A percentile compares a stretch with the other conserved stretches of the same genome.
Conservation (phyloP, 2,797 vertebrate genomes). For the Macroramphosus scolopax region DNA sequence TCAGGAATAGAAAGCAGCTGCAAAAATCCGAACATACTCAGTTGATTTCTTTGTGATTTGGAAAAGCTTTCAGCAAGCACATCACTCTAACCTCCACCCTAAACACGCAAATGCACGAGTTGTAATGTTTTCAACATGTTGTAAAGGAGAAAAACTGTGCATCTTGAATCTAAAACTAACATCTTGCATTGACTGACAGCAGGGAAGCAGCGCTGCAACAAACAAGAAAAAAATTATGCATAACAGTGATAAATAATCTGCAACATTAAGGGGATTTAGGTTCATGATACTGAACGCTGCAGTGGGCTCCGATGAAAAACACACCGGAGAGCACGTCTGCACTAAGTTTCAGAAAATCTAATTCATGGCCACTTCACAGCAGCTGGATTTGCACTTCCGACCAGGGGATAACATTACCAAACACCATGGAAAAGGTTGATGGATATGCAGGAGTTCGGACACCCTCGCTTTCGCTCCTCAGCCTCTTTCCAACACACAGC, state of each 20-base stretch:
- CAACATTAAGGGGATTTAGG: no score
- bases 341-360: conserved; percentile 74
- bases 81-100: conserved; percentile 57
- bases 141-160: conserved; percentile 50
- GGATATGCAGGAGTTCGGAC: conserved; percentile 34
- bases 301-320: no score
- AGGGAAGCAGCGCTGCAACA: conserved; percentile 5
- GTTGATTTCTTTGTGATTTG: conserved; percentile 68
- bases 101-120: conserved; percentile 33
- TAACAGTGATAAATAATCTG: background rate
- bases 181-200: conserved; percentile 5
- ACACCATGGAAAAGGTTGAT: conserved; percentile 46
- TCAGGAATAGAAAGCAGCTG: conserved; percentile 81
- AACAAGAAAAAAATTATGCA: conserved; percentile 10
- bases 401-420: conserved; percentile 74
- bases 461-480: conserved; percentile 1
- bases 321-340: conserved; percentile 57
- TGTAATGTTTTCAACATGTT: conserved; percentile 67
- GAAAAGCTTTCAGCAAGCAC: conserved; percentile 70
- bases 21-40: conserved; percentile 64
- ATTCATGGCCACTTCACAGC: conserved; percentile 75
- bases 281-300: no score
- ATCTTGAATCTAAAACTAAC: conserved; percentile 27
- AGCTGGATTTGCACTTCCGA: conserved; percentile 80
- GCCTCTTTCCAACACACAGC: no score